Base-by-base conservation (phyloP, 2,797 vertebrate genomes). In the Dallia pectoralis region DNA sequence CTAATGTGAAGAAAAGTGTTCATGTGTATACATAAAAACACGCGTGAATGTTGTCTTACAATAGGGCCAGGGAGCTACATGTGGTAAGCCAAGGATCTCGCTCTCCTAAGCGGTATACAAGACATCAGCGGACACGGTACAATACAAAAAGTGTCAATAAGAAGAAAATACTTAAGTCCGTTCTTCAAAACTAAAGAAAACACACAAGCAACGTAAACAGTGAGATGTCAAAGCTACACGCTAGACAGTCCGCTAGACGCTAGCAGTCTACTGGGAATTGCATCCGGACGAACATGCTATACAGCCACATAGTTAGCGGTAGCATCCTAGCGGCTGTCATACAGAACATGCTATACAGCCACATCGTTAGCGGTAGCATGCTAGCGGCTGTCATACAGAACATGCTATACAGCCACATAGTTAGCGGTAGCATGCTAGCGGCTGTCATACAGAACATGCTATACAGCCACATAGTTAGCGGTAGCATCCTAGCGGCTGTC, bases 401-500 rank as follows among this genome's bases (percentile, higher is more conserved):
- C 80, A 82, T 87, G 83, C 86, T 88, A 77, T 36, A 66, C 81
- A 77, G 40, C 40, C 40, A 44, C 40, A 11, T 71, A 80, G n/a
- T 11, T 56, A 56, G 19, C 88, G 89, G 88, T 90, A 87, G 85
- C 85, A 85, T 40, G 61, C 84, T 61, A 79, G 83, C 86, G 61
- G 74, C 82, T 61, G 74, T 74, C 71, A 76, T 64, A 14, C 64
- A 80, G 74, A 80, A 75, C 80, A 82, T 87, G 83, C 86, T 88
- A 77, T 36, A 66, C 81, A 77, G 40, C 40, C 40, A 44, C 40
- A 11, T 71, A 80, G n/a, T 11, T 56, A 56, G 19, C 88, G 89
- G 88, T 90, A 87, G 85, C 85, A 85, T 40, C 48, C 84, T 61
- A 79, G 83, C 86, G 61, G 74, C 82, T 61, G 74, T 74, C 71